A percentile compares a stretch with the other conserved stretches of the same genome.
Conservation (phyloP, 2,888 invertebrate genomes). For the Noctua comes region DNA sequence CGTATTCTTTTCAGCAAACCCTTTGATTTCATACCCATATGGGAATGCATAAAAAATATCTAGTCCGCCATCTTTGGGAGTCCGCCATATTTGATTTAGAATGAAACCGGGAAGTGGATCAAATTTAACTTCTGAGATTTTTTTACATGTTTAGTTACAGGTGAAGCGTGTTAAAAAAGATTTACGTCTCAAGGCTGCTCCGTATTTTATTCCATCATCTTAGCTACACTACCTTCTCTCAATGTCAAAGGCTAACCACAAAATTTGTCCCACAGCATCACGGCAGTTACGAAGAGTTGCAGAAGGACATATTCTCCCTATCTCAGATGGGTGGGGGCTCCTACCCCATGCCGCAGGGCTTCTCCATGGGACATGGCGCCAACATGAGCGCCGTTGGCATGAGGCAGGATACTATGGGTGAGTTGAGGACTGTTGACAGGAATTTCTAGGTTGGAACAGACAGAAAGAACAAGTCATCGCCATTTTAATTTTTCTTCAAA, state of each 20-base stretch:
- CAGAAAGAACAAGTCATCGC: neutral
- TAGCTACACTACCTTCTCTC: neutral
- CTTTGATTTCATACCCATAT: neutral
- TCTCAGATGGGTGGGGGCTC: conserved; percentile 97
- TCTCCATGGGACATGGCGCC: conserved; percentile 97
- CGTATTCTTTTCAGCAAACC: neutral
- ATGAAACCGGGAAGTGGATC: neutral
- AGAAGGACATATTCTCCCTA: conserved; percentile 88
- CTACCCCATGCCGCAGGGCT: conserved; percentile 98
- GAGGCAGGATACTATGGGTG: conserved; percentile 91
- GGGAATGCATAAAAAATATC: neutral
- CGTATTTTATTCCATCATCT: neutral
- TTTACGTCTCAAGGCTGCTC: neutral
- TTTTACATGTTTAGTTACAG: neutral
- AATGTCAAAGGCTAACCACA: neutral
- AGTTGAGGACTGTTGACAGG: conserved; percentile 55
- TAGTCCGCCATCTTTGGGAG: neutral
- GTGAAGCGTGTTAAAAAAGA: neutral
- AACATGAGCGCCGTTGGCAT: conserved; percentile 98
- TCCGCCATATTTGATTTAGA: neutral
- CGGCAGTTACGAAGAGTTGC: conserved; percentile 88
- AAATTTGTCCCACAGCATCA: conserved; percentile 79
- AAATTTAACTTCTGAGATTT: too few species aligned
- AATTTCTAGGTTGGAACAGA: neutral
- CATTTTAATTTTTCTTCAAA: neutral